Base-by-base conservation (phyloP, 2,797 vertebrate species). In the Cercopithecus hamlyni region DNA sequence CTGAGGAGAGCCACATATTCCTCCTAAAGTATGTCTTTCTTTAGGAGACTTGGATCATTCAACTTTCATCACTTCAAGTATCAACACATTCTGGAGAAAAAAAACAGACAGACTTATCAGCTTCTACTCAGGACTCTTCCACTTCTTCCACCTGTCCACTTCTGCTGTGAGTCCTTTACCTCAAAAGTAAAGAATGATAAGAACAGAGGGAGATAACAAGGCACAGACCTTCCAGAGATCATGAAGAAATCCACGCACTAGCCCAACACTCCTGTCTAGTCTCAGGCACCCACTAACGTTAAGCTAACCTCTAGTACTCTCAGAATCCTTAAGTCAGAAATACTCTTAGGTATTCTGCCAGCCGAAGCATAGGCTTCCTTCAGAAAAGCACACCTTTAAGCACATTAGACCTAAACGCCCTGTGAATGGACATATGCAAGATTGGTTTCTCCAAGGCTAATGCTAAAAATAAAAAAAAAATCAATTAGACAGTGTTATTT, bases 391-490 rank as follows among this genome's bases (percentile, higher is more conserved):
- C 43, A 82, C 17, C 92, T 52, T 48, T 39, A 43, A 41, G 36
- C 7, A 84, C 45, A 33, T 67, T n/a, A n/a, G 15, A n/a, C 50
- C 30, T 94, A 96, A 43, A 41, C 8, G 14, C 27, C 22, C 88
- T 76, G n/a, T 30, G 41, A 94, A 64, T 39, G 36, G 39, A 27
- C 48, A 64, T n/a, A 58, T 79, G 30, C 11, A 92, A 90, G 19
- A 90, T 76, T 76, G 41, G 33, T 92, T 94, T 90, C 24, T 77
- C 80, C 26, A 90, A 85, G 80, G 48, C 48, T 75, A 55, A 77
- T 0, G 9, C 8, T 24, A 70, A 96, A 6, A n/a, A 52, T 57
- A 50, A 81, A 48, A 83, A 2, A 17, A 17, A 67, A 67, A 50
- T 36, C 15, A 70, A 17, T 77, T 45, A 89, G 11, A 70, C 17